These are phyloP conservation scores for Sthenelais limicola DNA, from an alignment of 2,888 invertebrate genomes.

Conservation along the genomic window DNA sequence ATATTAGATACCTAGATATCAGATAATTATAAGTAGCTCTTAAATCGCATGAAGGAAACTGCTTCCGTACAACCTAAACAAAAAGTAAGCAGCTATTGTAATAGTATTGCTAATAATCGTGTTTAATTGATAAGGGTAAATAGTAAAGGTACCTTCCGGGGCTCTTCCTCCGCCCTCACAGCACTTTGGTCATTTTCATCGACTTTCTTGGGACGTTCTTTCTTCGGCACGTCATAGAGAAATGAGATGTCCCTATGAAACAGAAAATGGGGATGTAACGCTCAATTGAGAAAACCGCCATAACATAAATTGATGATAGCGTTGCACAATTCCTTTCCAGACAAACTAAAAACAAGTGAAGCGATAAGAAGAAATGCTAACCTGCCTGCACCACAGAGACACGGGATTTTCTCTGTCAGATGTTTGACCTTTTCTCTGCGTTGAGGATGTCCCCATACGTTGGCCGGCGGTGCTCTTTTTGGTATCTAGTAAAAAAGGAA, in stretches of 20 bases:
- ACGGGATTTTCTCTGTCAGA: slow-evolving; percentile 68
- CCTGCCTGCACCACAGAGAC: slow-evolving; percentile 72
- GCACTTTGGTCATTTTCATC: slow-evolving; percentile 61
- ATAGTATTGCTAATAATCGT: too few species aligned
- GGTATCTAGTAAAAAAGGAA: slow-evolving; percentile 33
- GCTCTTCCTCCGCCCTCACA: slow-evolving; percentile 58
- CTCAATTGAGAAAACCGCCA: background rate
- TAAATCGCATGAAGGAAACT: too few species aligned
- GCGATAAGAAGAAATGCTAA: slow-evolving; percentile 66
- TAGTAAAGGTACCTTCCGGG: slow-evolving; percentile 33
- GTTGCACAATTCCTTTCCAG: slow-evolving; percentile 56
- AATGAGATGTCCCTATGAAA: slow-evolving; percentile 71
- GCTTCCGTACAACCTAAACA: too few species aligned
- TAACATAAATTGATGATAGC: too few species aligned
- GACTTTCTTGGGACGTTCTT: slow-evolving; percentile 57
- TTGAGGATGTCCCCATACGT: slow-evolving; percentile 68
- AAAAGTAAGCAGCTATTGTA: too few species aligned
- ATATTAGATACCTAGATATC: too few species aligned
- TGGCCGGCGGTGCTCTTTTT: slow-evolving; percentile 62
- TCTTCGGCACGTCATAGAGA: slow-evolving; percentile 69
- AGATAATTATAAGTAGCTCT: too few species aligned
- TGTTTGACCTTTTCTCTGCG: slow-evolving; percentile 69
- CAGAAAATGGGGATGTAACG: slow-evolving; percentile 17
- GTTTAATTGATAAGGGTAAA: too few species aligned
- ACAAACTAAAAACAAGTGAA: slow-evolving; percentile 72